These are phyloP conservation scores for Lathamus discolor DNA, from an alignment of 2,113 vertebrate genomes.

Conservation along the genomic window DNA sequence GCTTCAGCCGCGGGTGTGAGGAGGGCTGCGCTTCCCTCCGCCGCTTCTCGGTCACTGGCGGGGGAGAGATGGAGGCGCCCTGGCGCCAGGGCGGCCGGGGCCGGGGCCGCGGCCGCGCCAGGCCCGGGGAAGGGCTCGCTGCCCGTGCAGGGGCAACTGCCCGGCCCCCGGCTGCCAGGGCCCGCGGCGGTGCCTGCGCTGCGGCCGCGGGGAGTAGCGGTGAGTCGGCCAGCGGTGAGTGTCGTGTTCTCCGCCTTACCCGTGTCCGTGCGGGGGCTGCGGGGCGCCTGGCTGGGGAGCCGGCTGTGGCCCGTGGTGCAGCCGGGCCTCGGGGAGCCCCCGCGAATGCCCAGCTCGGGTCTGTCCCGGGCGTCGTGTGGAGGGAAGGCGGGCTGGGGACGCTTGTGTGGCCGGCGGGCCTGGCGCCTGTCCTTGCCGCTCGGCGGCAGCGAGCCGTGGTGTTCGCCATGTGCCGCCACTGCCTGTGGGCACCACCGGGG, in stretches of 20 bases:
- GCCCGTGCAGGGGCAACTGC: background rate
- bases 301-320: background rate
- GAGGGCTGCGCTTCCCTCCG: no score
- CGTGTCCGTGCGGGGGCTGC: background rate
- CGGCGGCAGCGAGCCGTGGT: background rate
- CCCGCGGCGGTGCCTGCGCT: background rate
- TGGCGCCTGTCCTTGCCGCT: background rate
- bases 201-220: background rate
- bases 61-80: constrained; percentile 81
- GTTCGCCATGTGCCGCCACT: background rate
- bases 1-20: background rate
- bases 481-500: accelerated
- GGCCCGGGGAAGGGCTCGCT: constrained; percentile 50
- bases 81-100: constrained; percentile 87
- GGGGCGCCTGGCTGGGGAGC: background rate
- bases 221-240: constrained; percentile 18
- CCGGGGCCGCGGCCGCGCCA: constrained; percentile 77
- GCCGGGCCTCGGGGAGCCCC: background rate
- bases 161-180: background rate
- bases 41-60: background rate
- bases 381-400: background rate
- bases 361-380: no score
- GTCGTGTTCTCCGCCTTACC: background rate
- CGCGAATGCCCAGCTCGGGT: background rate
- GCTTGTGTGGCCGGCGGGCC: background rate